Conservation (phyloP, 1,140 invertebrate genomes). For the Drosophila oshimai region DNA sequence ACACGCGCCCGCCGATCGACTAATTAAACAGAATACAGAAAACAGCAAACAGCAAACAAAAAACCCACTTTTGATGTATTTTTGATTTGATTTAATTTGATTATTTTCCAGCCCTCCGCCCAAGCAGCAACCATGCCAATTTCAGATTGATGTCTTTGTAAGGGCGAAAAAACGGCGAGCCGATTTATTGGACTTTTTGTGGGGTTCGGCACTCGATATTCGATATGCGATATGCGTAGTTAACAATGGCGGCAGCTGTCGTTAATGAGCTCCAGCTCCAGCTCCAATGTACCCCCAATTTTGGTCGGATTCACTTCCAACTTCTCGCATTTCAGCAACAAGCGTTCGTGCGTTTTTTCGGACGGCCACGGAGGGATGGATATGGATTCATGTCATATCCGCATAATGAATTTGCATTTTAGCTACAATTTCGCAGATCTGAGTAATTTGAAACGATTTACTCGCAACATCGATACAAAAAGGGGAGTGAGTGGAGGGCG, state of each 20-base stretch:
- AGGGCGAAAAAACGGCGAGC: constrained; percentile 8
- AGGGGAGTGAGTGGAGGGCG: background rate
- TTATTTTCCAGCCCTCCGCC: background rate
- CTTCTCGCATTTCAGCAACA: constrained; percentile 26
- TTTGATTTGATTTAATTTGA: constrained; percentile 34
- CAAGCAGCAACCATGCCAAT: background rate
- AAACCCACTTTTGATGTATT: constrained; percentile 34
- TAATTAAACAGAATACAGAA: constrained; percentile 19
- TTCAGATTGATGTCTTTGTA: constrained; percentile 28
- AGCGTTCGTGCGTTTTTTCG: constrained; percentile 19
- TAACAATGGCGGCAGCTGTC: constrained; percentile 10
- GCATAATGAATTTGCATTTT: constrained; percentile 40
- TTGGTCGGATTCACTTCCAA: background rate
- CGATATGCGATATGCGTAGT: constrained; percentile 21
- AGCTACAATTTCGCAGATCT: constrained; percentile 20
- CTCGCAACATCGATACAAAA: constrained; percentile 14
- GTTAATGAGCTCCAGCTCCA: constrained; percentile 25
- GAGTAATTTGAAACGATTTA: constrained; percentile 15
- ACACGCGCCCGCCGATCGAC: constrained; percentile 5
- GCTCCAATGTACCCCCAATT: constrained; percentile 1
- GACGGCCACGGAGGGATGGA: background rate
- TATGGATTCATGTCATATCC: constrained; percentile 31
- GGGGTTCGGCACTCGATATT: constrained; percentile 11
- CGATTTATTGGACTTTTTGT: constrained; percentile 17
- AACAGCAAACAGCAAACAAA: background rate